phyloP scores from a whole-genome alignment of 2,113 vertebrate genomes.

The Leptosomus discolor region DNA sequence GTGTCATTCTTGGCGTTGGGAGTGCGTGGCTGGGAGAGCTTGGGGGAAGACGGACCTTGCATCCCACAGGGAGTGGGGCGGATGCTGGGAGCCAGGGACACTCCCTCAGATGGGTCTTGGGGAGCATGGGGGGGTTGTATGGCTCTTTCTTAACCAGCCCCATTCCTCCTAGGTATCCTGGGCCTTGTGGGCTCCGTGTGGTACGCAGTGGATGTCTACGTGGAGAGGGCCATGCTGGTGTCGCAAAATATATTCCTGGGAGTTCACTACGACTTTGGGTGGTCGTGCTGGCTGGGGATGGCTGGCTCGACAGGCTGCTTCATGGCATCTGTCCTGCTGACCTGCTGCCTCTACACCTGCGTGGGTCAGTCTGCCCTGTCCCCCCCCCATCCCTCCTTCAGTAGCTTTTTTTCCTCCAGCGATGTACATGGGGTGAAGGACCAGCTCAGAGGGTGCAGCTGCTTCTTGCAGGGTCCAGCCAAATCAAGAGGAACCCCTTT shows the following conservation, averaged over 20 bases:
- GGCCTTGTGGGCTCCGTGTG: slow-evolving; percentile 72
- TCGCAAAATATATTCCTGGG: slow-evolving; percentile 66
- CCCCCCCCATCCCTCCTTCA: neutral
- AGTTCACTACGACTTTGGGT: slow-evolving; percentile 74
- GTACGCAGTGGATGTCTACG: slow-evolving; percentile 70
- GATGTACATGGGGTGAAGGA: neutral
- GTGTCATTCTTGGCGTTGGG: slow-evolving; percentile 36
- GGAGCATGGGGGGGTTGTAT: fast-evolving
- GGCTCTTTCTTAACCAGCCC: neutral
- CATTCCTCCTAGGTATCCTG: slow-evolving; percentile 53
- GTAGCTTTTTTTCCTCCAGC: neutral
- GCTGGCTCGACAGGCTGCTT: slow-evolving; percentile 63
- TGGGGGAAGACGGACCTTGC: neutral
- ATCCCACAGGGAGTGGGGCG: neutral
- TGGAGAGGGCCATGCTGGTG: slow-evolving; percentile 66
- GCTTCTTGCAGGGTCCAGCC: neutral
- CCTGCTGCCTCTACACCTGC: slow-evolving; percentile 53
- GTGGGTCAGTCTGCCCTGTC: slow-evolving; percentile 46
- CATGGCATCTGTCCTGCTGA: slow-evolving; percentile 47
- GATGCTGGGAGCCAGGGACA: fast-evolving
- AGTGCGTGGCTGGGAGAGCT: slow-evolving; percentile 24
- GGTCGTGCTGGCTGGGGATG: slow-evolving; percentile 78
- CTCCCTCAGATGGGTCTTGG: neutral
- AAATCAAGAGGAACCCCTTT: neutral
- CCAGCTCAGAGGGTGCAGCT: neutral